Base-by-base conservation (phyloP, 1,140 invertebrate genomes). In the Centruroides sculpturatus region DNA sequence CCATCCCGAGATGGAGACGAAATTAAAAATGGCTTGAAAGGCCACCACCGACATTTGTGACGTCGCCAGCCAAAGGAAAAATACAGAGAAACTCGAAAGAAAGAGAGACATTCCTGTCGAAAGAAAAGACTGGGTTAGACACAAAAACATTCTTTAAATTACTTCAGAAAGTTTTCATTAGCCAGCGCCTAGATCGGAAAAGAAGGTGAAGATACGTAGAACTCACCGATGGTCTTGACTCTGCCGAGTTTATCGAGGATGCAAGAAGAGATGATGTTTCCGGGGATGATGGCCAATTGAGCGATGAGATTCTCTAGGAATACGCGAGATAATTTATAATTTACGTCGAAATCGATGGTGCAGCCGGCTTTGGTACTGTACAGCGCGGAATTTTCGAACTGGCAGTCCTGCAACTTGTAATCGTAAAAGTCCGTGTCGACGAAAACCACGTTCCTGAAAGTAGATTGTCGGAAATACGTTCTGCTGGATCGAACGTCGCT, bases 171-270 rank as follows among this genome's bases (percentile, higher is more conserved):
- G 12, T 12, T 51, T 51, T 51, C 0, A 51, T 34, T 51, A 12
- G 0, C 12, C 12, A 51, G 34, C 49, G 34, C 49, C 1, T n/a
- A n/a, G 49, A 23, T 23, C 23, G 23, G 23, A 51, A 34, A 34
- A 51, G 49, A 51, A 34, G 34, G 34, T 51, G 49, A 51, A 51
- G 49, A 34, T 51, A 51, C 12, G 7, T 53, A 8, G 8, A 8
- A 62, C 69, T 72, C 66, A 80, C 79, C 72, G 66, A 78, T 72
- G 13, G 79, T 67, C 34, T 69, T 65, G 55, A 75, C 75, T 57
- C 78, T 69, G 7, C 78, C 78, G 48, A 79, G 35, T 61, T 62
- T 71, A 60, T 80, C 78, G 64, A 80, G 74, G 23, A 77, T 57
- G 9, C 76, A 65, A 7, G 78, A 75, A 6, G 74, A 73, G 10